Percentiles rank a stretch among this genome's conserved stretches.
Conservation (phyloP, 1,140 invertebrate genomes). For the Ceratosolen solmsi region DNA sequence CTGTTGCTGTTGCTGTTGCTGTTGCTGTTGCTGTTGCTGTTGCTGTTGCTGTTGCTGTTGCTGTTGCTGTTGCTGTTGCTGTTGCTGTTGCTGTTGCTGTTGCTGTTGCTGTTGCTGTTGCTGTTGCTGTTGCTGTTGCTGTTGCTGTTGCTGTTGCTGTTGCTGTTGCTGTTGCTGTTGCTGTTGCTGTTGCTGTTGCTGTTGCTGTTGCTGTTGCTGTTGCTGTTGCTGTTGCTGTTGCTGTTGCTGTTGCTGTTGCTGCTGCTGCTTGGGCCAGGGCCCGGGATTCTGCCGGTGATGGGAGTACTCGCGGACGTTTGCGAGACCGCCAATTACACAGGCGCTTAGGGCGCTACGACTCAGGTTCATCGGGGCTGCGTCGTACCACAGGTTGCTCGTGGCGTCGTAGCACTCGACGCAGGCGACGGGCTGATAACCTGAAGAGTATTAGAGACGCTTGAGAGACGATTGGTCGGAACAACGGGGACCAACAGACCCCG, state of each 20-base stretch:
- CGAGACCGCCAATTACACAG: constrained; percentile 84
- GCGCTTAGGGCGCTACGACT: constrained; percentile 87
- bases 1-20: background rate
- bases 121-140: background rate
- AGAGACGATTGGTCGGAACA: too few relatives aligned
- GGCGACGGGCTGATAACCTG: constrained; percentile 75
- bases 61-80: background rate
- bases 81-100: background rate
- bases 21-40: background rate
- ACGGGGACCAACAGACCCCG: too few relatives aligned
- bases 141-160: background rate
- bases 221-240: background rate
- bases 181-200: background rate
- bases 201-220: background rate
- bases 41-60: background rate
- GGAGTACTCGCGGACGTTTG: constrained; percentile 84
- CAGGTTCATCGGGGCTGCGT: constrained; percentile 80
- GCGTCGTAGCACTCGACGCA: constrained; percentile 83
- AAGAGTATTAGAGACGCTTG: too few relatives aligned
- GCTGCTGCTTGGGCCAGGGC: background rate
- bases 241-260: background rate
- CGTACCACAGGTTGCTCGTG: constrained; percentile 80
- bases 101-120: background rate
- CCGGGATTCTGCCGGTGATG: constrained; percentile 50
- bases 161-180: background rate